These are phyloP conservation scores for Acipenser ruthenus DNA, from an alignment of 2,797 vertebrate species.

Conservation along the genomic window DNA sequence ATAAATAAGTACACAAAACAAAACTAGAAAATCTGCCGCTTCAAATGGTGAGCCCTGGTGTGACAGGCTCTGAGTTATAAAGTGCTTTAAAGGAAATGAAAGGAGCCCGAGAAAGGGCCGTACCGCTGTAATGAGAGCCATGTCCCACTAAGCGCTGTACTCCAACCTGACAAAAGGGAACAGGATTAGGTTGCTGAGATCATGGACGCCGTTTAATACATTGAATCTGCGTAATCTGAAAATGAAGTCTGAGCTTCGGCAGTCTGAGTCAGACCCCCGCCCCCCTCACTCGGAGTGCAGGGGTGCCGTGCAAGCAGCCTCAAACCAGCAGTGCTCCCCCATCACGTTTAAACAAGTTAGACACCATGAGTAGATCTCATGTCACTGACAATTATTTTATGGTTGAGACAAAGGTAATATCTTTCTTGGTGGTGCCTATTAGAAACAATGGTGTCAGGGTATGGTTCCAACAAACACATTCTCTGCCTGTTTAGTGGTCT, in stretches of 20 bases:
- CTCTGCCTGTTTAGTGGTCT: neutral
- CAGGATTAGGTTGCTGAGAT: conserved; percentile 1
- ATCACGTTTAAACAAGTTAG: neutral
- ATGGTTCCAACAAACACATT: conserved; percentile 24
- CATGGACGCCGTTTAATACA: conserved; percentile 25
- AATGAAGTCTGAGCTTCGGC: neutral
- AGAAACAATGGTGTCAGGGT: conserved; percentile 25
- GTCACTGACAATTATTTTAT: conserved; percentile 22
- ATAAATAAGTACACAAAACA: no score
- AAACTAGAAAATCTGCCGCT: no score
- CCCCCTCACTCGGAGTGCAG: neutral
- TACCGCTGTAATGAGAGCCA: no score
- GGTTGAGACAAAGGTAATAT: conserved; percentile 16
- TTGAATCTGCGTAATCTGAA: conserved; percentile 4
- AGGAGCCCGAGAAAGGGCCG: no score
- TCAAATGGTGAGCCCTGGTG: no score
- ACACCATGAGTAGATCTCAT: neutral
- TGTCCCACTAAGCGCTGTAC: neutral
- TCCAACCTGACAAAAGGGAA: neutral
- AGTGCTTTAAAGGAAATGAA: no score
- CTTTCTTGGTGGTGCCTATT: conserved; percentile 26
- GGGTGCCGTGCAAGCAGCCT: conserved; percentile 12
- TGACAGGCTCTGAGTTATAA: no score
- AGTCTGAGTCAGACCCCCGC: no score
- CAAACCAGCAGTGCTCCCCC: neutral